Conservation (phyloP, 1,140 invertebrate species). For the Drosophila melanogaster region Release_6_plus_ISO1_MT NT_037436.4:11789501-11790000, state of each 20-base stretch:
- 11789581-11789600: neutral
- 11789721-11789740: constrained; percentile 19
- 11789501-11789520: constrained; percentile 23
- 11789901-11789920: constrained; percentile 34
- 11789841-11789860: constrained; percentile 40
- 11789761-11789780: constrained; percentile 20
- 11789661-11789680: neutral
- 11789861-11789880: constrained; percentile 9
- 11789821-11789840: constrained; percentile 12
- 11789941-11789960: constrained; percentile 24
- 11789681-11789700: constrained; percentile 6
- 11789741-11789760: constrained; percentile 41
- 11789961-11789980: constrained; percentile 22
- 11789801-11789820: constrained; percentile 27
- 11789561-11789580: neutral
- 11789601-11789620: constrained; percentile 6
- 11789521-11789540: constrained; percentile 43
- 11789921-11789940: constrained; percentile 35
- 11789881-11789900: constrained; percentile 16
- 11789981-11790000: constrained; percentile 38
- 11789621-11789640: neutral
- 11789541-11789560: constrained; percentile 43
- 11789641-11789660: neutral
- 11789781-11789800: constrained; percentile 16
- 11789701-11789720: constrained; percentile 17